A percentile compares a stretch with the other conserved stretches of the same genome.
Evolutionary conservation across 2,797 vertebrate genomes (phyloP).

Genomic region (Agapornis canus): DNA sequence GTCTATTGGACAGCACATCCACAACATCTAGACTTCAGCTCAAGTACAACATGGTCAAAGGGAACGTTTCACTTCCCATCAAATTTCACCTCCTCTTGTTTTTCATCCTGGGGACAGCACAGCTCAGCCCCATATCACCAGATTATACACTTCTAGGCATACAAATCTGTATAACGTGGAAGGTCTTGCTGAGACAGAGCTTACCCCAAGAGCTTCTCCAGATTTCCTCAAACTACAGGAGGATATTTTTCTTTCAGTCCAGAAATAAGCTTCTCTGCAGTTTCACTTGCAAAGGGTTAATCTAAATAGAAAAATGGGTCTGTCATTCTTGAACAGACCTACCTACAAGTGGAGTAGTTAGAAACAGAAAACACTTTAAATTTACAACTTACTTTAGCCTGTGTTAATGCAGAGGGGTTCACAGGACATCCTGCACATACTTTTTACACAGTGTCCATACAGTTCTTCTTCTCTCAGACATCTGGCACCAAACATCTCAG

Average conservation of each 20-base stretch:
- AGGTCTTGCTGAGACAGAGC: neutral
- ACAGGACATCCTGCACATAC: neutral
- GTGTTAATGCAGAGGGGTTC: neutral
- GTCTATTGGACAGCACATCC: neutral
- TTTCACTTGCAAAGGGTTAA: neutral
- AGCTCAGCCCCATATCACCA: neutral
- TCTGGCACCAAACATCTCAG: fast-evolving
- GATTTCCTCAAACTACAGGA: neutral
- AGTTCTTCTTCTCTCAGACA: neutral
- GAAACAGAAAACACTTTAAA: neutral
- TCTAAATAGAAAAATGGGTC: neutral
- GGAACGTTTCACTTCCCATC: neutral
- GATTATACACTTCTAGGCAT: neutral
- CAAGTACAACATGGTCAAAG: neutral
- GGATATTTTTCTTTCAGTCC: neutral
- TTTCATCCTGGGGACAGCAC: neutral
- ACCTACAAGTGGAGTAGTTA: neutral
- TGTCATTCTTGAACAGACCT: neutral
- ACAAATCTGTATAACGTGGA: neutral
- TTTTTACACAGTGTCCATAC: fast-evolving
- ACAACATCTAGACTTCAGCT: neutral
- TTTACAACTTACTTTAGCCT: neutral
- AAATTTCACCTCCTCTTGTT: neutral
- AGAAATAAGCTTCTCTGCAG: neutral
- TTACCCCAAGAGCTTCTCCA: neutral